Conservation (phyloP, 2,113 vertebrate genomes). For the Brachyistius frenatus region DNA sequence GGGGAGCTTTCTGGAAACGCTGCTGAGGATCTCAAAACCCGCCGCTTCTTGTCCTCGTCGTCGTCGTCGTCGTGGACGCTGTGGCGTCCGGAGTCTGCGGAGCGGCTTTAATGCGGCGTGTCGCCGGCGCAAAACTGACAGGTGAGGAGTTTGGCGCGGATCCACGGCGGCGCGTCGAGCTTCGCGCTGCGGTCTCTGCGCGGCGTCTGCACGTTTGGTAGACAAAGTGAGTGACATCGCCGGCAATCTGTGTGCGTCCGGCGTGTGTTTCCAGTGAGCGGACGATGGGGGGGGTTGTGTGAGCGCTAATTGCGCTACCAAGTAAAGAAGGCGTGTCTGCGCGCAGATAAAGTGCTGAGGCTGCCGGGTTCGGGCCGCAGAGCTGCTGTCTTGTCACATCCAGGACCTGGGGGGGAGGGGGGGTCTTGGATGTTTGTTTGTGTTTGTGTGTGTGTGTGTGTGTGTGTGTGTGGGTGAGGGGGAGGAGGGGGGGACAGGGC, state of each 20-base stretch:
- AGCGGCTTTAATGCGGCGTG: constrained; percentile 47
- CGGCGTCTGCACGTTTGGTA: not conserved
- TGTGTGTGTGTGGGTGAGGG: too few species aligned
- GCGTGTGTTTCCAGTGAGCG: not conserved
- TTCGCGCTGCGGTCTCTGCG: constrained; percentile 2
- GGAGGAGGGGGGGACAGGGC: constrained; percentile 30
- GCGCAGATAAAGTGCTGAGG: constrained; percentile 21
- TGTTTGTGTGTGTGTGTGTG: not conserved
- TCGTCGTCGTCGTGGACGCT: not conserved
- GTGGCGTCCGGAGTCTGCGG: not conserved
- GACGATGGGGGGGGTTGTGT: not conserved
- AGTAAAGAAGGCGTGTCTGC: constrained; percentile 39
- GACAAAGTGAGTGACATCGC: not conserved
- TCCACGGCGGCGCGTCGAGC: constrained; percentile 6
- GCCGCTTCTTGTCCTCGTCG: accelerated
- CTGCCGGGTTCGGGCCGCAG: constrained; percentile 62
- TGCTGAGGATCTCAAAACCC: not conserved
- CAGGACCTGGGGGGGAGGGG: too few species aligned
- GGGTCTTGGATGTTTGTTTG: not conserved
- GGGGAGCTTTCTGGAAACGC: not conserved
- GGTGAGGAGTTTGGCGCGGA: constrained; percentile 61
- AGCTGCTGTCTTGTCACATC: not conserved
- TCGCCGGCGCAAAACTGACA: constrained; percentile 56
- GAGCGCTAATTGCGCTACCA: not conserved
- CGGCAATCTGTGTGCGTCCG: not conserved